phyloP scores from a whole-genome alignment of 2,888 invertebrate genomes.

The Trissolcus japonicus region DNA sequence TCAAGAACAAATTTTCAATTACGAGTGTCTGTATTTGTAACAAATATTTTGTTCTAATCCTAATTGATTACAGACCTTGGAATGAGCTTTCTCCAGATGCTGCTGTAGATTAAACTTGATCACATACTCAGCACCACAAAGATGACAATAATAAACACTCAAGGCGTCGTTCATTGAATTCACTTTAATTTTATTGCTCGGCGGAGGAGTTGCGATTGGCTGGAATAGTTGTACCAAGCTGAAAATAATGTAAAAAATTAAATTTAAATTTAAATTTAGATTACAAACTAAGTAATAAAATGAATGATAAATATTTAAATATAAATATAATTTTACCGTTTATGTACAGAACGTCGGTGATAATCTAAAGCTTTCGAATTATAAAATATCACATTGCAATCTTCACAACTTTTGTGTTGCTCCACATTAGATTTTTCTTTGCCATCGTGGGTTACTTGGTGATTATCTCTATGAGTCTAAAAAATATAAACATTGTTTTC shows the following conservation, averaged over 20 bases:
- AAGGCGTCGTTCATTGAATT: slow-evolving; percentile 78
- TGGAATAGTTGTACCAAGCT: slow-evolving; percentile 76
- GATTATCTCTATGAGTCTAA: slow-evolving; percentile 81
- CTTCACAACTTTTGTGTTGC: slow-evolving; percentile 76
- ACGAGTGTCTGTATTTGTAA: neutral
- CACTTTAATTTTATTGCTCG: slow-evolving; percentile 78
- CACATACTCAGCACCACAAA: slow-evolving; percentile 83
- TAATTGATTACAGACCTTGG: slow-evolving; percentile 60
- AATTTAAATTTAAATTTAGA: neutral
- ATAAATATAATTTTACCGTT: slow-evolving; percentile 75
- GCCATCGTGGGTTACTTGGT: slow-evolving; percentile 77
- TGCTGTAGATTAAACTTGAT: slow-evolving; percentile 82
- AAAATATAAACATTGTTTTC: slow-evolving; percentile 61
- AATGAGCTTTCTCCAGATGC: slow-evolving; percentile 72
- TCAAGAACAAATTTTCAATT: neutral
- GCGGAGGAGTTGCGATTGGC: slow-evolving; percentile 77
- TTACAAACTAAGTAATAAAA: too few species aligned
- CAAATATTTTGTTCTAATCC: neutral
- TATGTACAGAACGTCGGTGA: slow-evolving; percentile 78
- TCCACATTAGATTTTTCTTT: slow-evolving; percentile 61
- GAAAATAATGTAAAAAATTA: slow-evolving; percentile 12
- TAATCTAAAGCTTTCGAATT: slow-evolving; percentile 79
- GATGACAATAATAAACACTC: slow-evolving; percentile 78
- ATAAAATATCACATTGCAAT: slow-evolving; percentile 79
- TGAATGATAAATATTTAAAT: too few species aligned